Percentiles rank a stretch among this genome's conserved stretches.
phyloP scores from a whole-genome alignment of 30 jellyfish, hydroid and myxozoan genomes.

The Turritopsis rubra region DNA sequence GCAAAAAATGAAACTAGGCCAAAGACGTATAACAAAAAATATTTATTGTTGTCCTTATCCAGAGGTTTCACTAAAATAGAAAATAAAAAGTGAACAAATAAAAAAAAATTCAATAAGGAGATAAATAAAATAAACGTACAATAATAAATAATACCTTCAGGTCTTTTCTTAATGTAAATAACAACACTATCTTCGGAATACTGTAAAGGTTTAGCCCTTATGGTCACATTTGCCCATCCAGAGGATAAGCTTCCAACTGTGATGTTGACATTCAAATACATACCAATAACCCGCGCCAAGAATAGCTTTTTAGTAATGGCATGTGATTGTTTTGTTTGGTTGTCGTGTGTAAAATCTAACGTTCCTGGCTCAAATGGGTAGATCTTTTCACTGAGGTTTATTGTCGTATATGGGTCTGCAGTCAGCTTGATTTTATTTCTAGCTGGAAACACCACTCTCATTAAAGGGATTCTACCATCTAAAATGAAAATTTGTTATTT shows the following conservation, averaged over 20 bases:
- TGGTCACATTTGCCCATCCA: neutral
- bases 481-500: no score
- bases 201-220: neutral
- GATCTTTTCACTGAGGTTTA: neutral
- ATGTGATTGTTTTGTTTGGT: neutral
- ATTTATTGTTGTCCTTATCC: no score
- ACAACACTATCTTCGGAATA: neutral
- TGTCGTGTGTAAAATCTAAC: neutral
- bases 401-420: neutral
- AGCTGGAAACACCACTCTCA: neutral
- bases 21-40: no score
- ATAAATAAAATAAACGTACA: neutral
- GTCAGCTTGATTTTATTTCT: neutral
- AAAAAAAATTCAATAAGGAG: neutral
- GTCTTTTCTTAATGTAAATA: neutral
- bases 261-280: neutral
- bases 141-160: neutral
- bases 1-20: neutral
- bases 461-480: no score
- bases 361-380: neutral
- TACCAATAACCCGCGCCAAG: neutral
- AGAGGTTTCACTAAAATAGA: no score
- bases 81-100: neutral
- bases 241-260: neutral
- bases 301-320: neutral